phyloP scores from a whole-genome alignment of 35 echinoderm and acorn worm species.

The Hemicentrotus pulcherrimus region DNA sequence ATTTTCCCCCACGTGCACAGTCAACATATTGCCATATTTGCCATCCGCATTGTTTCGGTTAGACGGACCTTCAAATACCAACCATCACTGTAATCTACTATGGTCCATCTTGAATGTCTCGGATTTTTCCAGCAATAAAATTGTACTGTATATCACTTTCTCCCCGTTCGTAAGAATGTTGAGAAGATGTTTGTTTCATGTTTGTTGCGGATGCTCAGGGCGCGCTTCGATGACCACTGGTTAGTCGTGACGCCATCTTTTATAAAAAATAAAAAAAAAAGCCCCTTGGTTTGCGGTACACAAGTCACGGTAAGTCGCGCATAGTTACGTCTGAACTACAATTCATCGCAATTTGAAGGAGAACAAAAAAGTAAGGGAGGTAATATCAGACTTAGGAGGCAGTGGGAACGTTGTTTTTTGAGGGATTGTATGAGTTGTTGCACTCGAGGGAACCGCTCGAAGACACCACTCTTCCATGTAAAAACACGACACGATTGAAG shows the following conservation, averaged over 20 bases:
- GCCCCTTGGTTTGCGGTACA: not conserved
- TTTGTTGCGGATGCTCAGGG: not conserved
- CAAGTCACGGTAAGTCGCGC: not conserved
- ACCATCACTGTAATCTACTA: too few relatives aligned
- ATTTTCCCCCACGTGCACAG: too few relatives aligned
- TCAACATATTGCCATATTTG: too few relatives aligned
- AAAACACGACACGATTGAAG: not conserved
- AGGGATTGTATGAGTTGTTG: slow-evolving; percentile 2
- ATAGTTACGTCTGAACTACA: not conserved
- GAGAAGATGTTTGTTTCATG: not conserved
- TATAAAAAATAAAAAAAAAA: not conserved
- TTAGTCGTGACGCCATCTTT: not conserved
- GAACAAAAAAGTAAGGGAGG: not conserved
- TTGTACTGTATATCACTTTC: not conserved
- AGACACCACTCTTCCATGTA: not conserved
- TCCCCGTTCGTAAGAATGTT: not conserved
- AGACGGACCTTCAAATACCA: too few relatives aligned
- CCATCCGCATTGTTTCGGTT: too few relatives aligned
- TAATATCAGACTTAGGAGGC: not conserved
- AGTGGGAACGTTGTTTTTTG: not conserved
- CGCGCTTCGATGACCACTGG: not conserved
- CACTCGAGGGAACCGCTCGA: not conserved
- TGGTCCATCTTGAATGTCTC: too few relatives aligned
- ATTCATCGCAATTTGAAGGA: not conserved
- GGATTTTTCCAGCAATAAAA: not conserved